A percentile compares a stretch with the other conserved stretches of the same genome.
phyloP scores from a whole-genome alignment of 2,888 invertebrate genomes.

The Aleiodes testaceus region DNA sequence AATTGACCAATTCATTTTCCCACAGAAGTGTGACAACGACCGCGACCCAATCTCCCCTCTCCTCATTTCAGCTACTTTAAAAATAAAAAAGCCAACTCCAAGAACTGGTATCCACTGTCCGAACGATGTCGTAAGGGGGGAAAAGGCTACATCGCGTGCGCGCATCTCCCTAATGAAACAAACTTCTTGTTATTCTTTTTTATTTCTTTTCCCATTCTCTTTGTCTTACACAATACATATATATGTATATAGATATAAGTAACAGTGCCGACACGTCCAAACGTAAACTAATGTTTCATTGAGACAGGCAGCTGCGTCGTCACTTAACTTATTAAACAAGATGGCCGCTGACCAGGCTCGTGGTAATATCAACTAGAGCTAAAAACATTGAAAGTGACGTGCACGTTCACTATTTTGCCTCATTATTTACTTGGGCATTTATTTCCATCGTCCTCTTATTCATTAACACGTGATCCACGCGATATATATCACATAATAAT shows the following conservation, averaged over 20 bases:
- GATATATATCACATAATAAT: conserved; percentile 50
- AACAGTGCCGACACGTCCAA: conserved; percentile 51
- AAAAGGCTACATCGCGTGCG: conserved; percentile 50
- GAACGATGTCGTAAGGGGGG: conserved; percentile 46
- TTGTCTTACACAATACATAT: conserved; percentile 39
- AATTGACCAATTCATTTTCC: conserved; percentile 7
- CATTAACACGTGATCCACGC: conserved; percentile 32
- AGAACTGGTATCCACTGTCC: conserved; percentile 11
- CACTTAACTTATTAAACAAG: conserved; percentile 72
- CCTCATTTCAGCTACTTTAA: not conserved
- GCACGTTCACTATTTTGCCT: conserved; percentile 21
- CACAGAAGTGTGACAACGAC: conserved; percentile 1
- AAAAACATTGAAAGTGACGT: conserved; percentile 26
- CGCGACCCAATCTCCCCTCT: not conserved
- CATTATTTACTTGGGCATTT: conserved; percentile 8
- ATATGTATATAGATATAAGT: conserved; percentile 31
- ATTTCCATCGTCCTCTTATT: not conserved
- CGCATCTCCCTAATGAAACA: conserved; percentile 55
- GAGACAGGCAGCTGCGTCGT: conserved; percentile 71
- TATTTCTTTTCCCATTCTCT: conserved; percentile 22
- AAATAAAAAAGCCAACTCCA: conserved; percentile 30
- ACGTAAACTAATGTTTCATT: conserved; percentile 71
- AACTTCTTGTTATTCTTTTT: not conserved
- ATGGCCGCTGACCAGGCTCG: conserved; percentile 59
- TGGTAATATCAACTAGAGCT: conserved; percentile 40